Evolutionary conservation across 1,140 invertebrate species (phyloP), one percentile per base, ranked within the genome.

Genomic region (Heliothis subflexa): DNA sequence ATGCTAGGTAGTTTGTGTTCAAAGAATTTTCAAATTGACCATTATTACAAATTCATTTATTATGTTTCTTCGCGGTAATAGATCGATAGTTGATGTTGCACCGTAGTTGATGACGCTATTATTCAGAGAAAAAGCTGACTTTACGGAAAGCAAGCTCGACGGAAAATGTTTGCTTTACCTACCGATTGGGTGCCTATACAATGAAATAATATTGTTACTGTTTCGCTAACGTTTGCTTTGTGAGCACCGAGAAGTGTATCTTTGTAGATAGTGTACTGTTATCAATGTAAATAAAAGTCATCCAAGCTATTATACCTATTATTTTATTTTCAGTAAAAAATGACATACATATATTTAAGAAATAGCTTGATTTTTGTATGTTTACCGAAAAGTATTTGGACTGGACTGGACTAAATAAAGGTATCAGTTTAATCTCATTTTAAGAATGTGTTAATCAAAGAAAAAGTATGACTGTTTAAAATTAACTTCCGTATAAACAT

Each of bases 111-210:
- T 68, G 64, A 68, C 64, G 64, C 25, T 12, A 52, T n/a, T 7
- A 68, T 68, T 68, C 64, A 52, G 13, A 47, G 64, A 68, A 68
- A 68, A 68, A 21, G 21, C 64, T 68, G 64, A 68, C 16, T 68
- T 52, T 52, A 50, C 18, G 28, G 64, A 68, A 68, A 25, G 47
- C 4, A n/a, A 13, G 16, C 13, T 25, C 2, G 16, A 13, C 18
- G 9, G 33, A 33, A 11, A 64, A 21, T 47, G 61, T 64, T 64
- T 47, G 61, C 10, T 64, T 64, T 64, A 33, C 40, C 16, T 47
- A 11, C 16, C 16, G 28, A 64, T 45, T 47, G 61, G 61, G 40
- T n/a, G 5, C 7, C 28, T 64, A 18, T 12, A 47, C 61, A 64
- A 47, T 64, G 33, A 64, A 64, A 64, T 64, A 64, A 64, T 21